Evolutionary conservation across 64 coral and sea anemone genomes (phyloP).

Genomic region (Dendrophyllia cribrosa): DNA sequence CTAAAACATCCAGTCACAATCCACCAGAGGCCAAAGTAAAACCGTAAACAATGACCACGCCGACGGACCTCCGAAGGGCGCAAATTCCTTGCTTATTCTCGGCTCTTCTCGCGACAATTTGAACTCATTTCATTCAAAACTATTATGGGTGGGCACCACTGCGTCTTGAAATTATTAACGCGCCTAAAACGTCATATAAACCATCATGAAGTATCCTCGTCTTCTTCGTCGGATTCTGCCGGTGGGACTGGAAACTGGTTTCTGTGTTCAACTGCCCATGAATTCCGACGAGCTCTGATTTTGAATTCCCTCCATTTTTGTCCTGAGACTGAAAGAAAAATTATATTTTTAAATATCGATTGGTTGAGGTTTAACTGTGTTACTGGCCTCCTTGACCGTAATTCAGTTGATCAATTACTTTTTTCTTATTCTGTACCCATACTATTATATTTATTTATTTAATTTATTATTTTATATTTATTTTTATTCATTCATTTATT

Average conservation of each 20-base stretch:
- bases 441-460: too few relatives aligned
- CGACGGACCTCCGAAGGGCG: too few relatives aligned
- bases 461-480: too few relatives aligned
- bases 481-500: too few relatives aligned
- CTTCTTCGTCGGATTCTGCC: constrained; percentile 66
- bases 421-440: too few relatives aligned
- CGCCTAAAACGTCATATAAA: neutral
- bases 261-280: constrained; percentile 68
- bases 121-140: neutral
- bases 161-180: neutral
- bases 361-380: too few relatives aligned
- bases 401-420: too few relatives aligned
- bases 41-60: too few relatives aligned
- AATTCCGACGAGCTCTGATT: constrained; percentile 54
- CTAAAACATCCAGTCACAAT: too few relatives aligned
- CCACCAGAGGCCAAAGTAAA: too few relatives aligned
- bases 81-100: too few relatives aligned
- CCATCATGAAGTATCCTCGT: constrained; percentile 30
- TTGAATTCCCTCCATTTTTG: constrained; percentile 73
- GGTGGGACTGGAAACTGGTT: constrained; percentile 58
- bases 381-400: too few relatives aligned
- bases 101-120: neutral
- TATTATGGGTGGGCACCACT: neutral
- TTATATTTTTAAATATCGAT: neutral
- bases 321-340: neutral